Percentiles rank a stretch among this genome's conserved stretches.
phyloP scores from a whole-genome alignment of 2,797 vertebrate genomes.

The Poecile montanus region DNA sequence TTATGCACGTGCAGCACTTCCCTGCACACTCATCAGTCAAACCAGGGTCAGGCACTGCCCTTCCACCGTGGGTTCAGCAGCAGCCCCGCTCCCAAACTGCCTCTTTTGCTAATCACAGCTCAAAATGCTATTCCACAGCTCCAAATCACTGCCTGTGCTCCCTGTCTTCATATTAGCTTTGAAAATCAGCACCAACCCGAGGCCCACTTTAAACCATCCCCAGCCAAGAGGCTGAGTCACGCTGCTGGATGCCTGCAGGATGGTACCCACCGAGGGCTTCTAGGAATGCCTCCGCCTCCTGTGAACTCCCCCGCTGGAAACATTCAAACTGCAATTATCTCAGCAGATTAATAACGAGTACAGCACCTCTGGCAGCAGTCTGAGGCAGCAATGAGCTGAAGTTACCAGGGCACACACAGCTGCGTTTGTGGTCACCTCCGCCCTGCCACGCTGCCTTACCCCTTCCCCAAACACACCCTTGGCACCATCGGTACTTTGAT shows the following conservation, averaged over 20 bases:
- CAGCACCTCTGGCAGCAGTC: neutral
- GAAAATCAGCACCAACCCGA: neutral
- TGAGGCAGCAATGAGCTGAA: neutral
- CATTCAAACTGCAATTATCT: neutral
- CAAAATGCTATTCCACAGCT: neutral
- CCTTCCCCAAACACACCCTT: neutral
- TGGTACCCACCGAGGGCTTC: neutral
- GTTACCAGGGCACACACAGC: neutral
- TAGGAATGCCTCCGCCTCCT: neutral
- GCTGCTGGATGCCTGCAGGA: neutral
- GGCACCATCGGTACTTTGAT: neutral
- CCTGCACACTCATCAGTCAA: neutral
- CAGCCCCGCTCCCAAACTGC: neutral
- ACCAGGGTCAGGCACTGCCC: neutral
- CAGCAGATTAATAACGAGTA: neutral
- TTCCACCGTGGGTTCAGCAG: rapidly evolving
- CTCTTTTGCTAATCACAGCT: neutral
- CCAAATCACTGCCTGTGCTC: neutral
- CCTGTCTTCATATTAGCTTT: neutral
- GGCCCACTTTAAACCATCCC: neutral
- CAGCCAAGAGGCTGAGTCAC: rapidly evolving
- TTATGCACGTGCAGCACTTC: neutral
- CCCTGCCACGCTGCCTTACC: neutral
- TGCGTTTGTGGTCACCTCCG: neutral
- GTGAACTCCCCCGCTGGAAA: neutral